These are phyloP conservation scores for Alviniconcha strummeri DNA, from an alignment of 2,888 invertebrate species.

Conservation along the genomic window DNA sequence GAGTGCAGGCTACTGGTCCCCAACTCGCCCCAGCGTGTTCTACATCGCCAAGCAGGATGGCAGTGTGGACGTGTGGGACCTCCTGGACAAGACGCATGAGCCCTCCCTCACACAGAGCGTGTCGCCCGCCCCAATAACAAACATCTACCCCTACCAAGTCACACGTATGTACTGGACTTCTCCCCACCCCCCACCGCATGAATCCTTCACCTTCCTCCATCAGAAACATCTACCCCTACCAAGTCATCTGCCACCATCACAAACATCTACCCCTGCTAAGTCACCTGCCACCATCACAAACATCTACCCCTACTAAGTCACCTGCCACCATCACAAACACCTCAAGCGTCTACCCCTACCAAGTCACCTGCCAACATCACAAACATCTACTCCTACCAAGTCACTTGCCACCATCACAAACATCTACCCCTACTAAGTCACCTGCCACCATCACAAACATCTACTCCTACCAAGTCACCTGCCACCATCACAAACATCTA, in stretches of 20 bases:
- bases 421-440: too few species aligned
- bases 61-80: slow-evolving; percentile 87
- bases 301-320: slow-evolving; percentile 60
- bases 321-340: neutral
- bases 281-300: slow-evolving; percentile 62
- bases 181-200: neutral
- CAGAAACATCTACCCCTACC: too few species aligned
- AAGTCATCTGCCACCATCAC: neutral
- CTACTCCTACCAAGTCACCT: too few species aligned
- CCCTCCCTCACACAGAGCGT: slow-evolving; percentile 81
- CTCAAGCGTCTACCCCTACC: too few species aligned
- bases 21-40: slow-evolving; percentile 83
- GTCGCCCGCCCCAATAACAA: slow-evolving; percentile 74
- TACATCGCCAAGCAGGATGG: slow-evolving; percentile 85
- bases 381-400: too few species aligned
- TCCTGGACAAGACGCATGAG: slow-evolving; percentile 82
- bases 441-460: too few species aligned
- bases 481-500: too few species aligned
- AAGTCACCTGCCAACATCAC: too few species aligned
- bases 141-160: slow-evolving; percentile 66
- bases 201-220: too few species aligned
- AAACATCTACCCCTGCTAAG: neutral
- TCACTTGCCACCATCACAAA: too few species aligned
- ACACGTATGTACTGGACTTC: slow-evolving; percentile 57
- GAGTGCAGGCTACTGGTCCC: slow-evolving; percentile 81